A percentile compares a stretch with the other conserved stretches of the same genome.
Conservation (phyloP, 2,113 vertebrate species). For the Tachycineta bicolor region DNA sequence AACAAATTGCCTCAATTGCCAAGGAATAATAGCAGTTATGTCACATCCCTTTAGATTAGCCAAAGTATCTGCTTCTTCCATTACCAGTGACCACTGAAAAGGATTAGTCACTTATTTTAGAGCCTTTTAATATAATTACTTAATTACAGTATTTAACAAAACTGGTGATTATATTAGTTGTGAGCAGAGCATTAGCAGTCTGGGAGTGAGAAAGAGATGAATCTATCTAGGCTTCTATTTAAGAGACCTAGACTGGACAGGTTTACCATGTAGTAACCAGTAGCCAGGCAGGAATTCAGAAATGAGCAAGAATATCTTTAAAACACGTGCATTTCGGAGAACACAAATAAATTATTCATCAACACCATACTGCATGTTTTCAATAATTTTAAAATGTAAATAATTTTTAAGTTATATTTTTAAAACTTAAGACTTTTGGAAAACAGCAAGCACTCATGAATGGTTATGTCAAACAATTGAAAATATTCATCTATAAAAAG, state of each 20-base stretch:
- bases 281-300: not conserved
- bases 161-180: not conserved
- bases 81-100: not conserved
- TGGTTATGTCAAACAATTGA: not conserved
- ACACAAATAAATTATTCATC: not conserved
- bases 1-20: not conserved
- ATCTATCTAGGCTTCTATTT: not conserved
- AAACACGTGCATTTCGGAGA: not conserved
- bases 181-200: not conserved
- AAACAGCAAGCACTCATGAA: not conserved
- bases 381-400: not conserved
- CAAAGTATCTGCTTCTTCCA: not conserved
- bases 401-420: not conserved
- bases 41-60: not conserved
- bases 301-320: not conserved
- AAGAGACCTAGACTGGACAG: not conserved
- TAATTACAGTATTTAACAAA: not conserved
- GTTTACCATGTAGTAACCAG: not conserved
- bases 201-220: not conserved
- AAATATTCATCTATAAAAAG: not conserved
- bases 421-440: no score
- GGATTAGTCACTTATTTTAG: not conserved
- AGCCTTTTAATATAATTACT: not conserved
- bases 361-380: not conserved
- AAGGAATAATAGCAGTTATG: not conserved